Conservation (phyloP, 2,113 vertebrate species). For the Cygnus atratus region DNA sequence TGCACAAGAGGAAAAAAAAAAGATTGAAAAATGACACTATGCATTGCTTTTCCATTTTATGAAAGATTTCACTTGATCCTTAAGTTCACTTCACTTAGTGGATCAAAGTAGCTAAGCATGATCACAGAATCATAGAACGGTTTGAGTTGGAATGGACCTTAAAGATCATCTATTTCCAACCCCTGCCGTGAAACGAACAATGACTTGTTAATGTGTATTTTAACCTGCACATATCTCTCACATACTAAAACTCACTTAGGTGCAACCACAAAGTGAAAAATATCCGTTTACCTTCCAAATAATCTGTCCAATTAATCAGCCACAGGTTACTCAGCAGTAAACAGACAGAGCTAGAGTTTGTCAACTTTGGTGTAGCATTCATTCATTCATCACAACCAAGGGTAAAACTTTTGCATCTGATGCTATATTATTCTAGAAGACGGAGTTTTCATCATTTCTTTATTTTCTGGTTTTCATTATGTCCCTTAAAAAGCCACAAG, state of each 20-base stretch:
- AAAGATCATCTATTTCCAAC: too few relatives aligned
- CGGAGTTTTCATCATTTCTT: not conserved
- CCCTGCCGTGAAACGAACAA: not conserved
- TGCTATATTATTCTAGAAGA: not conserved
- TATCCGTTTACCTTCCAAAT: not conserved
- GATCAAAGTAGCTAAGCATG: not conserved
- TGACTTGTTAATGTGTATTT: not conserved
- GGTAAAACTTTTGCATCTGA: not conserved
- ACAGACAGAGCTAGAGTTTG: not conserved
- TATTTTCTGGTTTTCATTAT: not conserved
- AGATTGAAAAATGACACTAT: not conserved
- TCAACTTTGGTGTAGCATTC: not conserved
- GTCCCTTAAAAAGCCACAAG: not conserved
- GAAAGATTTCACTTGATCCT: not conserved
- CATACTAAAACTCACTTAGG: not conserved
- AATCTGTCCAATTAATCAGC: not conserved
- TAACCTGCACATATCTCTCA: not conserved
- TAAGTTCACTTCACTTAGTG: not conserved
- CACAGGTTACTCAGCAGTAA: not conserved
- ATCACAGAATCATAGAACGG: too few relatives aligned
- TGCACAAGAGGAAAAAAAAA: accelerated
- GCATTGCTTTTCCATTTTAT: not conserved
- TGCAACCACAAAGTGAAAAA: not conserved
- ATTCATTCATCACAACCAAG: not conserved
- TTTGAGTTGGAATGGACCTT: too few relatives aligned